phyloP scores from a whole-genome alignment of 2,113 vertebrate genomes.

The Seriola quinqueradiata region DNA sequence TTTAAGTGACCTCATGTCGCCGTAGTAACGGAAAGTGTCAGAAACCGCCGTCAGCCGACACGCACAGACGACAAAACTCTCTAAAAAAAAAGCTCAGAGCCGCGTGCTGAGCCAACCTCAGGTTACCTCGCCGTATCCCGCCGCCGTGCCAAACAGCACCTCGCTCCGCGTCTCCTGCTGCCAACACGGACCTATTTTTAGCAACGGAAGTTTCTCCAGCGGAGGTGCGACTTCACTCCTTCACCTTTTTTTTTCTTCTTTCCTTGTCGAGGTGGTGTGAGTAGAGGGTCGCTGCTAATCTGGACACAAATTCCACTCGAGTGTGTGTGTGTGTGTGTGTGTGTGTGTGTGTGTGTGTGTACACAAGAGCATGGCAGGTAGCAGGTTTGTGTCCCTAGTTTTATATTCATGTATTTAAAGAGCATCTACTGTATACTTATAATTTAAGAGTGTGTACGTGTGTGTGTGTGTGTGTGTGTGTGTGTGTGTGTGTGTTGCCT shows the following conservation, averaged over 20 bases:
- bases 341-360: constrained; percentile 25
- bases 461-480: constrained; percentile 6
- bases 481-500: constrained; percentile 8
- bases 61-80: not conserved
- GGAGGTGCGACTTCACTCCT: constrained; percentile 19
- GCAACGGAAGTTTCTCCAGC: constrained; percentile 52
- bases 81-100: not conserved
- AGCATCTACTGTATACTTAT: not conserved
- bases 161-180: not conserved
- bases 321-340: constrained; percentile 19
- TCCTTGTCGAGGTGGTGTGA: constrained; percentile 41
- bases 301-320: constrained; percentile 1
- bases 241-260: not conserved
- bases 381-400: not conserved
- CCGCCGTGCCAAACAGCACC: constrained; percentile 38
- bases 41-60: not conserved
- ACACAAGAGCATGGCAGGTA: constrained; percentile 10
- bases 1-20: no score
- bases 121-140: constrained; percentile 32
- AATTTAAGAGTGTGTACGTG: not conserved
- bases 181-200: constrained; percentile 61
- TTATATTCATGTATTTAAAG: not conserved
- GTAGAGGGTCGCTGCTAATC: constrained; percentile 13
- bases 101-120: constrained; percentile 2
- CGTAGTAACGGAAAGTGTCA: not conserved